These are phyloP conservation scores for Lycodopsis pacificus DNA, from an alignment of 2,797 vertebrate species.

Conservation along the genomic window DNA sequence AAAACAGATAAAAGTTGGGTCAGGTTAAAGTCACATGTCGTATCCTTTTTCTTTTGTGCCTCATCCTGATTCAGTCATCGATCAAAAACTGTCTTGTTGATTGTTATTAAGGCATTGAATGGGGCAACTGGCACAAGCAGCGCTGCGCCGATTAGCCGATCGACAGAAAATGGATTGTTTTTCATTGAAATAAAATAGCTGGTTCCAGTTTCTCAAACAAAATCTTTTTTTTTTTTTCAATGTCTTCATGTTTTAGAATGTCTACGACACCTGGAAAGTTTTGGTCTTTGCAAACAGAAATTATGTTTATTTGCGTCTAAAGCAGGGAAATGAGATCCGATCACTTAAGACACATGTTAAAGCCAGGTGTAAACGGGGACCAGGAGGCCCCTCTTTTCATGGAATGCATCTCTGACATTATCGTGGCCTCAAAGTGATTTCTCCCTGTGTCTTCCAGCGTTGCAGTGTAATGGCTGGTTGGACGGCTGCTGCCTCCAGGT, in stretches of 20 bases:
- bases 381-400: background rate
- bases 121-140: background rate
- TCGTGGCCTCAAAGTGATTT: background rate
- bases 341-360: background rate
- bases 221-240: background rate
- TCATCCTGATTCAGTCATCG: slow-evolving; percentile 3
- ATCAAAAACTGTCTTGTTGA: background rate
- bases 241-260: background rate
- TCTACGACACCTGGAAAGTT: background rate
- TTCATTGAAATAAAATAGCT: background rate
- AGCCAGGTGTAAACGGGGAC: background rate
- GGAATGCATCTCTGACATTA: background rate
- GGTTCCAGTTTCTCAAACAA: background rate
- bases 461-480: slow-evolving; percentile 30
- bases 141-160: background rate
- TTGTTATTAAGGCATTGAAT: background rate
- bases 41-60: background rate
- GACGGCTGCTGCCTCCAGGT: slow-evolving; percentile 19
- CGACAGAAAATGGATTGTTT: background rate
- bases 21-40: slow-evolving; percentile 12
- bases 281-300: too few species aligned
- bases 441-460: slow-evolving; percentile 9
- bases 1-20: slow-evolving; percentile 45
- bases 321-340: background rate
- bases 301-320: too few species aligned